Evolutionary conservation across 2,888 invertebrate genomes (phyloP).

Genomic region (Drepana falcataria): DNA sequence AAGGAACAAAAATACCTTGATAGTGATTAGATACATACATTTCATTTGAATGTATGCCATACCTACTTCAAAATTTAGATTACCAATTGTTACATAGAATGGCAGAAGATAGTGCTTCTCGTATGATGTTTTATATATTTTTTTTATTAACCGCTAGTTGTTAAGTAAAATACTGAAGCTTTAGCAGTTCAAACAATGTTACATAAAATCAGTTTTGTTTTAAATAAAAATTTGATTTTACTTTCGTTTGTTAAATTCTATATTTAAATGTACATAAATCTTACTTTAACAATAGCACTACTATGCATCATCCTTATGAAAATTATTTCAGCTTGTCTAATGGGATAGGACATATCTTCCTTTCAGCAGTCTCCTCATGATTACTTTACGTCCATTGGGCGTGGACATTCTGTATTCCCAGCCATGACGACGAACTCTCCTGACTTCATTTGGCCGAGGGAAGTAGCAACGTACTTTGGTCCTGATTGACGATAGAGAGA

Average conservation of each 20-base stretch:
- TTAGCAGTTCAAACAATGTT: conserved; percentile 19
- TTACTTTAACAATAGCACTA: background rate
- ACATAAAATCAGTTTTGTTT: conserved; percentile 28
- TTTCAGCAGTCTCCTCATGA: conserved; percentile 88
- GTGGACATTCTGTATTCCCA: conserved; percentile 85
- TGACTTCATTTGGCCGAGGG: conserved; percentile 85
- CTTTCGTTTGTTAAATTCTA: conserved; percentile 11
- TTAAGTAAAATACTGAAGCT: conserved; percentile 41
- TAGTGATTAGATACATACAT: too few species aligned
- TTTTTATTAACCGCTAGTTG: conserved; percentile 33
- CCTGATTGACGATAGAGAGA: conserved; percentile 49
- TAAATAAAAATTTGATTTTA: conserved; percentile 31
- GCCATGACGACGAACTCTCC: conserved; percentile 84
- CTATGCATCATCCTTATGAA: background rate
- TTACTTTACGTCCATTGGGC: conserved; percentile 80
- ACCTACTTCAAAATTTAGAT: conserved; percentile 6
- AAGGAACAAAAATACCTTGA: too few species aligned
- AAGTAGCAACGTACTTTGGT: conserved; percentile 83
- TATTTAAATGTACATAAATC: too few species aligned
- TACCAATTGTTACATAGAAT: background rate
- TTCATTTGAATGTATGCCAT: too few species aligned
- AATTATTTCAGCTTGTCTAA: conserved; percentile 43
- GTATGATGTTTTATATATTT: conserved; percentile 24
- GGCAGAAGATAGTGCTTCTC: conserved; percentile 8
- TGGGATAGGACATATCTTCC: conserved; percentile 84